Base-by-base conservation (phyloP, 2,888 invertebrate genomes). In the Temnothorax rugatulus region DNA sequence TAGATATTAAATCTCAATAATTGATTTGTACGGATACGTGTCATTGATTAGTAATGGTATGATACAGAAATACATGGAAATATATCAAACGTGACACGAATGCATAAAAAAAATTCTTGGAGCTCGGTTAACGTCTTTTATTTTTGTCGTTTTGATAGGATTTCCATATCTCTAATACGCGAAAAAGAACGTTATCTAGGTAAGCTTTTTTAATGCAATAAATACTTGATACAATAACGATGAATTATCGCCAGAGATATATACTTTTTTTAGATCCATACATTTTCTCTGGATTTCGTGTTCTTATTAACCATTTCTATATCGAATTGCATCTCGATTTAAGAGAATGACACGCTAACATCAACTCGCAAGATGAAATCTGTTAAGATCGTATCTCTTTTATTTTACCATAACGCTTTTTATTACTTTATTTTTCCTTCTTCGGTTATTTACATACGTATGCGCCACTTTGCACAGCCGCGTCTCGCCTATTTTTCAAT, bases 261-360 rank as follows among this genome's bases (percentile, higher is more conserved):
- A 73, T 29, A 29, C 71, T 84, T 86, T 86, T 77, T 79, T 50
- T 76, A 64, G 21, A 50, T 44, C 15, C 61, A 52, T 83, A 57
- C 86, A 54, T 87, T 84, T 77, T 77, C 47, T 77, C 82, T 84
- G 68, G 87, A 90, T 86, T 86, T 38, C 82, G 44, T 63, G 29
- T 38, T 8, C 82, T 85, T 85, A 84, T 82, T 74, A 83, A 90
- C 83, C 59, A 47, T 5, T 74, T 64, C 75, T 81, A 63, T 81
- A 85, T 86, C 85, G 86, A 87, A 87, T 88, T 81, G 52, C 86
- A 83, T 91, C 83, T 86, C 29, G 29, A 4, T 29, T 29, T 29
- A 66, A 88, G 83, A 90, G 82, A 89, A 84, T 85, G 59, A 77
- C 85, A 50, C 57, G 77, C 79, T 69, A 88, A 29, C 29, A 29